Percentiles rank a stretch among this genome's conserved stretches.
phyloP scores from a whole-genome alignment of 2,113 vertebrate genomes.

The Lamprologus sp. region DNA sequence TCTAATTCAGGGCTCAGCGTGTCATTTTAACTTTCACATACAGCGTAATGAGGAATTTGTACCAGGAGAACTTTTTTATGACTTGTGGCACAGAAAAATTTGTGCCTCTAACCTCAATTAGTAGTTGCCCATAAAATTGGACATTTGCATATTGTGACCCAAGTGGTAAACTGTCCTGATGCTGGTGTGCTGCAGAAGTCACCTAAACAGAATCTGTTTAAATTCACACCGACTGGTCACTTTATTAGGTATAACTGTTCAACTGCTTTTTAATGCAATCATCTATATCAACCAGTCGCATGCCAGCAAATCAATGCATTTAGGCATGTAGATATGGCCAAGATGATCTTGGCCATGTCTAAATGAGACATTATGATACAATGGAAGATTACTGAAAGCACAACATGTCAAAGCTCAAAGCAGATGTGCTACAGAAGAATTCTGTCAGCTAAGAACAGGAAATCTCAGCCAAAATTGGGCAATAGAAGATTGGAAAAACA shows the following conservation, averaged over 20 bases:
- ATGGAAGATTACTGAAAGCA: neutral
- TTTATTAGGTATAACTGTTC: neutral
- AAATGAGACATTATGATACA: neutral
- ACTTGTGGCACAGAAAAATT: neutral
- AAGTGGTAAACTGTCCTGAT: neutral
- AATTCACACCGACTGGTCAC: neutral
- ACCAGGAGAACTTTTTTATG: neutral
- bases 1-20: neutral
- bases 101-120: neutral
- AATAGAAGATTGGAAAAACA: neutral
- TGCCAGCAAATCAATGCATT: neutral
- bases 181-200: neutral
- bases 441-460: neutral
- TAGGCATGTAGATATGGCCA: neutral
- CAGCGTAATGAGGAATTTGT: neutral
- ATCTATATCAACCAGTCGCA: neutral
- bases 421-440: neutral
- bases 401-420: neutral
- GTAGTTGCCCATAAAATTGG: neutral
- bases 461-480: neutral
- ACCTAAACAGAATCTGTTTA: neutral
- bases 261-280: neutral
- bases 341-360: neutral
- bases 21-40: neutral
- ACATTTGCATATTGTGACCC: neutral